Evolutionary conservation across 1,140 invertebrate genomes (phyloP).

Genomic region (Platorchestia sp.): DNA sequence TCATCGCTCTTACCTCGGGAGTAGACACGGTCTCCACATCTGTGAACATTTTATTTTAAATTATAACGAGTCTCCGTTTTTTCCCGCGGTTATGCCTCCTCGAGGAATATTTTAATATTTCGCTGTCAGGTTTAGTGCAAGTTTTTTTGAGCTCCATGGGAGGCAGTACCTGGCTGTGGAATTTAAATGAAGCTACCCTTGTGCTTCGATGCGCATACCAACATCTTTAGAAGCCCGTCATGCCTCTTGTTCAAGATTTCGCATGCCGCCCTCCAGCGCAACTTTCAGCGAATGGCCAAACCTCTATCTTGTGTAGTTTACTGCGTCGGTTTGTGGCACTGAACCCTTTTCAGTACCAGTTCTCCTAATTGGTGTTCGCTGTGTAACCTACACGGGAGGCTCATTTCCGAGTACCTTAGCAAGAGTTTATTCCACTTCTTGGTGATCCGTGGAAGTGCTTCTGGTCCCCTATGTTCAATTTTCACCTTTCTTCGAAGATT

Average conservation of each 20-base stretch:
- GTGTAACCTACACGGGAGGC: not conserved
- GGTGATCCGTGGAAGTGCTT: not conserved
- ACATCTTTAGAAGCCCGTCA: not conserved
- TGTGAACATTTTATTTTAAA: not conserved
- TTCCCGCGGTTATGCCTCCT: not conserved
- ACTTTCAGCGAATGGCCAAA: not conserved
- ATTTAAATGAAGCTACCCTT: not conserved
- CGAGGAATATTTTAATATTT: not conserved
- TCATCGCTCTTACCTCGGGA: not conserved
- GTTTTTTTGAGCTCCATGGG: not conserved
- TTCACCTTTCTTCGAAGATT: not conserved
- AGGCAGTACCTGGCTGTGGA: constrained; percentile 4
- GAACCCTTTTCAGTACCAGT: not conserved
- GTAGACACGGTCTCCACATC: not conserved
- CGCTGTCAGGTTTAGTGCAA: not conserved
- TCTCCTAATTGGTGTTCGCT: not conserved
- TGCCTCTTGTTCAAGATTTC: not conserved
- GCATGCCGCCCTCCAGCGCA: not conserved
- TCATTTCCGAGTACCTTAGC: not conserved
- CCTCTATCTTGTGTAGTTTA: not conserved
- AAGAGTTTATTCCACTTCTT: not conserved
- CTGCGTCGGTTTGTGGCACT: not conserved
- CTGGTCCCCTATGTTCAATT: not conserved
- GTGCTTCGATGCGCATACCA: not conserved
- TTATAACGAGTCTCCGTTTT: not conserved